Conservation (phyloP, 2,888 invertebrate genomes). For the Drosophila mayaguana region DNA sequence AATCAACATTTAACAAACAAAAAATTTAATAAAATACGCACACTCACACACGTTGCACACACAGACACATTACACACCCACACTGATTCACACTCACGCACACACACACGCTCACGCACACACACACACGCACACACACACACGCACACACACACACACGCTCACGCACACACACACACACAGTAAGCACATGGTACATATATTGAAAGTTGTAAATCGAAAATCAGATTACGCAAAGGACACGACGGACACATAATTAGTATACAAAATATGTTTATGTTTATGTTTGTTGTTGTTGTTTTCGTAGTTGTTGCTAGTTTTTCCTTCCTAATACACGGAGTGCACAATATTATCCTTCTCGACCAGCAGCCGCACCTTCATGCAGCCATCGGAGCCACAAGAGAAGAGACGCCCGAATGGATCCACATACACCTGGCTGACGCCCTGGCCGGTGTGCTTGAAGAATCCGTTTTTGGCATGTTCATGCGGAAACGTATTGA, state of each 20-base stretch:
- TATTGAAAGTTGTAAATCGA: constrained; percentile 12
- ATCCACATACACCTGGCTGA: constrained; percentile 97
- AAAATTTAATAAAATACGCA: constrained; percentile 50
- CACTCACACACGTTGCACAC: constrained; percentile 11
- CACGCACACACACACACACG: constrained; percentile 12
- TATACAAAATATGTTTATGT: constrained; percentile 42
- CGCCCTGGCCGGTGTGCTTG: constrained; percentile 98
- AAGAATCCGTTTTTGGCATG: constrained; percentile 98
- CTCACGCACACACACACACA: constrained; percentile 17
- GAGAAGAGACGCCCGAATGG: constrained; percentile 96
- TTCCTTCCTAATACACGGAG: constrained; percentile 85
- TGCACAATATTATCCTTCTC: constrained; percentile 90
- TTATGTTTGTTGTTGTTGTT: constrained; percentile 18
- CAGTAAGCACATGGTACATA: constrained; percentile 40
- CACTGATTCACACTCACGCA: constrained; percentile 14
- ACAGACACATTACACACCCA: constrained; percentile 8
- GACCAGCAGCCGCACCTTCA: constrained; percentile 97
- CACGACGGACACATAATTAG: constrained; percentile 38
- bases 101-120: constrained; percentile 8
- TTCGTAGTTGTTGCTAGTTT: constrained; percentile 11
- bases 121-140: constrained; percentile 15
- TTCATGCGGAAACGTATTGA: constrained; percentile 96
- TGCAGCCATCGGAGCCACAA: constrained; percentile 99
- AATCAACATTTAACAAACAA: constrained; percentile 74
- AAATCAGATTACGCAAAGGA: constrained; percentile 15